Base-by-base conservation (phyloP, 2,888 invertebrate genomes). In the Drepana falcataria region DNA sequence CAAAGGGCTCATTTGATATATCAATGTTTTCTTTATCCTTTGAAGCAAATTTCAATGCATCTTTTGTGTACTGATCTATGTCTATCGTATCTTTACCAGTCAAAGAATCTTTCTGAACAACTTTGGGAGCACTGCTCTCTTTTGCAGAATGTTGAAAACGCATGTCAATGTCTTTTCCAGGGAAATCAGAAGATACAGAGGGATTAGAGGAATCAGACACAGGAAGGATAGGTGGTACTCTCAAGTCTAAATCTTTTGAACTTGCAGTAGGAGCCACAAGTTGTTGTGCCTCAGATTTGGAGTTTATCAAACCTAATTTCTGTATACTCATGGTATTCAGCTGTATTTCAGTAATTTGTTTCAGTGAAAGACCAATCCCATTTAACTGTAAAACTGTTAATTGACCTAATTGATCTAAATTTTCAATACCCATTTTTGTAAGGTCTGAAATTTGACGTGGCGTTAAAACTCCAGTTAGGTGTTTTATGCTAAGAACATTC, bases 281-380 rank as follows among this genome's bases (percentile, higher is more conserved):
- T 3, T 75, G 59, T 54, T 69, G 67, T 63, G 78, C 77, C 61
- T 87, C 80, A 66, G 75, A 71, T 59, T 77, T 75, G 34, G 75
- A 54, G 64, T 79, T 89, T 58, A 91, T 91, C 57, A 92, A 80
- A 54, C 92, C 92, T 67, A 92, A 74, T 67, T 92, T 92, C 71
- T 92, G 91, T 71, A 93, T 93, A 65, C 89, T 92, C 82, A 92
- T 89, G 5, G 93, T 93, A 76, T 92, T 93, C 55, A 93, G 76
- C 69, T 93, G 93, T 63, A 93, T 93, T 73, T 93, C 93, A 41
- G 92, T 91, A 53, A 93, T 93, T 78, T 93, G 93, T 66, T 87
- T 86, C 55, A 93, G 77, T 3, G 93, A 92, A 53, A 93, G 82
- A 9, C 94, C 94, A 65, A 93, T 91, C 68, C 91, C 92, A 71